These are phyloP conservation scores for Panagrolaimus sp. DNA, from an alignment of 1,140 invertebrate genomes.

Conservation along the genomic window DNA sequence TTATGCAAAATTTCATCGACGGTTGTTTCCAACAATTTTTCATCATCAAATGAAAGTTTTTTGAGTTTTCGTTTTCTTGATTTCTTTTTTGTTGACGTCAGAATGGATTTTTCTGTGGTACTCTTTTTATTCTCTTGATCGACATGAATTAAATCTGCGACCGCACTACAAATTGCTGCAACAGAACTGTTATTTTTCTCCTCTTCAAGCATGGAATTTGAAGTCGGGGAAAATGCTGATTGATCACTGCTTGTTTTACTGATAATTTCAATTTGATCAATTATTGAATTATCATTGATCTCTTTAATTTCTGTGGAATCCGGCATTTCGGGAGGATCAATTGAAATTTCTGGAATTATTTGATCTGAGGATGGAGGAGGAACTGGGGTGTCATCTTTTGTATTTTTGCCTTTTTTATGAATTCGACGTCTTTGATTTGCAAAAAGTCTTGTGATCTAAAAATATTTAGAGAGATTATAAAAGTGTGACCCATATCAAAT, in stretches of 20 bases:
- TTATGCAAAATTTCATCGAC: constrained; percentile 1
- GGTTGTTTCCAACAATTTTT: not conserved
- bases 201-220: not conserved
- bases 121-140: not conserved
- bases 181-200: not conserved
- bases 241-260: too few relatives aligned
- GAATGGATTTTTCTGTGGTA: not conserved
- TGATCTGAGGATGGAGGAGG: too few relatives aligned
- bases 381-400: too few relatives aligned
- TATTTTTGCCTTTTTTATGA: not conserved
- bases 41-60: not conserved
- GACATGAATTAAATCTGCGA: constrained; percentile 1
- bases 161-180: not conserved
- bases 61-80: not conserved
- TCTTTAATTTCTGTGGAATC: too few relatives aligned
- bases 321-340: too few relatives aligned
- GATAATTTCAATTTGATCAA: too few relatives aligned
- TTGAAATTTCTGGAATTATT: too few relatives aligned
- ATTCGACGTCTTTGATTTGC: constrained; percentile 3
- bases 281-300: too few relatives aligned
- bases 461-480: too few relatives aligned
- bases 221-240: not conserved
- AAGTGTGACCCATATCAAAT: too few relatives aligned
- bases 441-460: constrained; percentile 5
- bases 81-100: not conserved